phyloP scores from a whole-genome alignment of 2,888 invertebrate genomes.

The Bruchidius siliquastri region DNA sequence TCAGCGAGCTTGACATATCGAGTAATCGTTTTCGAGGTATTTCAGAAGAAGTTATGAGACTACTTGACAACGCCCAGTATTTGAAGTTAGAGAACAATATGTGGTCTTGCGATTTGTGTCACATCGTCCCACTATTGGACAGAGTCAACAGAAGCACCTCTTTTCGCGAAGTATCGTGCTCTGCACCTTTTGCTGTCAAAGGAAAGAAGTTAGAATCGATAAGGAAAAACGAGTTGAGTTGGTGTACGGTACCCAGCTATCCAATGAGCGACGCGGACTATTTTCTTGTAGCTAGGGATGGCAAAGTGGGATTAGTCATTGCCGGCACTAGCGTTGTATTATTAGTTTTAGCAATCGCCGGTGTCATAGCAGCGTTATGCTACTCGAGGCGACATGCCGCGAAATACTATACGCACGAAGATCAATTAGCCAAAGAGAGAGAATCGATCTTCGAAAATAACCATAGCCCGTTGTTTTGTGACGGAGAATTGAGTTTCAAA shows the following conservation, averaged over 20 bases:
- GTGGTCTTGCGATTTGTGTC: constrained; percentile 68
- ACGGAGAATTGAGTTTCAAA: constrained; percentile 56
- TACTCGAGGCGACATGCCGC: constrained; percentile 70
- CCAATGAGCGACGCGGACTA: constrained; percentile 51
- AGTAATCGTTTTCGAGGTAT: constrained; percentile 65
- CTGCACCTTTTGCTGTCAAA: constrained; percentile 55
- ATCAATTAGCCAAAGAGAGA: constrained; percentile 51
- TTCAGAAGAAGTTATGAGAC: constrained; percentile 49
- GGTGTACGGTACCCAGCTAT: constrained; percentile 54
- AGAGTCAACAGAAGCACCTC: constrained; percentile 53
- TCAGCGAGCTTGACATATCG: constrained; percentile 66
- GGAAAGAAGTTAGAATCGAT: constrained; percentile 49
- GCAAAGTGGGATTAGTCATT: constrained; percentile 52
- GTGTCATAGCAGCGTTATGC: constrained; percentile 53
- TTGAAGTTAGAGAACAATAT: constrained; percentile 56
- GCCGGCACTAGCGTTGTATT: constrained; percentile 56
- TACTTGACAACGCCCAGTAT: constrained; percentile 31
- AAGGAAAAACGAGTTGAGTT: constrained; percentile 45
- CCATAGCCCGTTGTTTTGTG: constrained; percentile 46
- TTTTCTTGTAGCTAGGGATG: constrained; percentile 51
- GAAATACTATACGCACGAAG: constrained; percentile 78
- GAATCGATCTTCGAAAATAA: constrained; percentile 48
- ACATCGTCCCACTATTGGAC: constrained; percentile 57
- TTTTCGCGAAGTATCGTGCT: constrained; percentile 54
- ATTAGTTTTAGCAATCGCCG: constrained; percentile 46